Percentiles rank a stretch among this genome's conserved stretches.
These are phyloP conservation scores for Lypha dubia DNA, from an alignment of 2,888 invertebrate species.

Conservation along the genomic window DNA sequence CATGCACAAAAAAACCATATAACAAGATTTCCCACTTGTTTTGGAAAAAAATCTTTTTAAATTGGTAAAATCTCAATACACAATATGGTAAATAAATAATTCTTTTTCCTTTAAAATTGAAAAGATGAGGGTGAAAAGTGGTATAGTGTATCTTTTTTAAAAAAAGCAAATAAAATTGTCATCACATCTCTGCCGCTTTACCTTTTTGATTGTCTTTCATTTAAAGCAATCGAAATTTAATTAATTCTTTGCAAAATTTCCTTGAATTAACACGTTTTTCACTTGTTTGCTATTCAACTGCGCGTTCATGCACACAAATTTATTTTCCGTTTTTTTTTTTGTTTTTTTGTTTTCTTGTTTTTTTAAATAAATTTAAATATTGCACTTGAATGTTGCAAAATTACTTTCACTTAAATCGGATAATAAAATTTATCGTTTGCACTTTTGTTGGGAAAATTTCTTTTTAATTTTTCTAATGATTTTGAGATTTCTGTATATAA, in stretches of 20 bases:
- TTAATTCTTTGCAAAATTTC: background rate
- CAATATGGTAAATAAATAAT: too few relatives aligned
- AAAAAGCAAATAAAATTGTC: too few relatives aligned
- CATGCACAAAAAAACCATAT: too few relatives aligned
- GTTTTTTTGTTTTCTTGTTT: too few relatives aligned
- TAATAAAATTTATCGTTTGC: background rate
- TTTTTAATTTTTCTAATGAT: background rate
- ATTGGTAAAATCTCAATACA: too few relatives aligned
- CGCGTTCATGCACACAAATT: background rate
- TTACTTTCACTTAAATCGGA: conserved; percentile 4
- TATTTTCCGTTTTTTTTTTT: background rate
- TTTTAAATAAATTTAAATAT: background rate
- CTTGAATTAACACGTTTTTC: background rate
- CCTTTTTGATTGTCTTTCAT: conserved; percentile 71
- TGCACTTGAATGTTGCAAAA: background rate
- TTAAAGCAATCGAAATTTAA: conserved; percentile 53
- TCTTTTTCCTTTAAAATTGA: too few relatives aligned
- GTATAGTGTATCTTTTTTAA: too few relatives aligned
- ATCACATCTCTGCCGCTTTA: conserved; percentile 25
- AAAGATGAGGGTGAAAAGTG: too few relatives aligned
- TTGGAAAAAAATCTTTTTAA: too few relatives aligned
- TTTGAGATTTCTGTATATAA: background rate
- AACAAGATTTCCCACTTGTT: too few relatives aligned
- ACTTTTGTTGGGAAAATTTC: conserved; percentile 8
- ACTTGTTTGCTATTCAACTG: background rate